These are phyloP conservation scores for Drosophila funebris DNA, from an alignment of 1,140 invertebrate species.

Conservation along the genomic window DNA sequence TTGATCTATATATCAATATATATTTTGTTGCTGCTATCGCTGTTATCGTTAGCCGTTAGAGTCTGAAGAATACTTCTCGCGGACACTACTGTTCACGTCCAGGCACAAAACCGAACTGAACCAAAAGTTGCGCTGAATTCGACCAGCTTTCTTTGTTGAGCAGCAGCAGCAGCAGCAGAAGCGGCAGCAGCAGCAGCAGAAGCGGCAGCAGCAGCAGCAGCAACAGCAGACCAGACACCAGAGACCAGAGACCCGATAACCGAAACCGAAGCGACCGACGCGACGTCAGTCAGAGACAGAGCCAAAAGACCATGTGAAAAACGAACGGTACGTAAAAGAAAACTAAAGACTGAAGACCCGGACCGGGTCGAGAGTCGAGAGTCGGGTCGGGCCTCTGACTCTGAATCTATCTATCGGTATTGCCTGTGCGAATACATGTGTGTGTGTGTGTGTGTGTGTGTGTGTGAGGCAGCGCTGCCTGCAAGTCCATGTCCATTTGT, in stretches of 20 bases:
- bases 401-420: neutral
- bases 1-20: neutral
- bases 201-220: conserved; percentile 1
- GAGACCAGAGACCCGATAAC: conserved; percentile 36
- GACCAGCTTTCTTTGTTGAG: conserved; percentile 83
- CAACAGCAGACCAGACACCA: conserved; percentile 28
- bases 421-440: neutral
- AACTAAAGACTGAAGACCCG: conserved; percentile 41
- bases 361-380: neutral
- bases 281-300: conserved; percentile 23
- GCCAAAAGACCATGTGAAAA: conserved; percentile 58
- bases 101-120: conserved; percentile 82
- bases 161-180: conserved; percentile 31
- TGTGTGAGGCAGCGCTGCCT: conserved; percentile 7
- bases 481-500: conserved; percentile 27
- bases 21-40: neutral
- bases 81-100: conserved; percentile 73
- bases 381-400: conserved; percentile 26
- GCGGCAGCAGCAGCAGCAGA: neutral
- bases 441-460: conserved; percentile 9
- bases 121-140: conserved; percentile 76
- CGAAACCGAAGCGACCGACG: conserved; percentile 47
- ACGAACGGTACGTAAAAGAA: conserved; percentile 49
- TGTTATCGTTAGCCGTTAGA: neutral
- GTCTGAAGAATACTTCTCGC: conserved; percentile 54